Evolutionary conservation across 2,797 vertebrate genomes (phyloP).

Genomic region (Sardinella longiceps): DNA sequence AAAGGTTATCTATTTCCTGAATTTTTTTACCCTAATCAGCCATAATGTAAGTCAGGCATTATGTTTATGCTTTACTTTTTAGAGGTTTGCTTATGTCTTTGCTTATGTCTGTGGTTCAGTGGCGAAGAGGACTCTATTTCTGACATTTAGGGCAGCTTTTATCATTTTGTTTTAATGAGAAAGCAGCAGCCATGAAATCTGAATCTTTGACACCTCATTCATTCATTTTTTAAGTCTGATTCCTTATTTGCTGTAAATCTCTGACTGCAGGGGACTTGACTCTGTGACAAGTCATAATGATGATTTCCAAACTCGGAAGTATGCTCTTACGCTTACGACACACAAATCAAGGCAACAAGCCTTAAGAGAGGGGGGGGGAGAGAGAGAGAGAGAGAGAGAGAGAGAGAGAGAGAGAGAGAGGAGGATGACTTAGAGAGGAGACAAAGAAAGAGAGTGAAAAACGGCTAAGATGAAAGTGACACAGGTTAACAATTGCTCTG

Average conservation of each 20-base stretch:
- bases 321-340: too few relatives aligned
- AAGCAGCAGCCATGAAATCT: not conserved
- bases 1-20: too few relatives aligned
- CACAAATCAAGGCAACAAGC: not conserved
- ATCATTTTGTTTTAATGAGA: not conserved
- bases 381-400: too few relatives aligned
- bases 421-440: constrained; percentile 11
- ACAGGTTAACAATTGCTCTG: constrained; percentile 43
- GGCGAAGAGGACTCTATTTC: not conserved
- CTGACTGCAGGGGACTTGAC: not conserved
- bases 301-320: not conserved
- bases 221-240: not conserved
- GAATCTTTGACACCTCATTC: not conserved
- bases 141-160: not conserved
- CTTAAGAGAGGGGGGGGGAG: too few relatives aligned
- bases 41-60: too few relatives aligned
- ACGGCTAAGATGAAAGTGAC: constrained; percentile 46
- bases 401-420: too few relatives aligned
- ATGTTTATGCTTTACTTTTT: not conserved
- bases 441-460: constrained; percentile 26
- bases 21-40: too few relatives aligned
- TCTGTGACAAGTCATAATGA: too few relatives aligned
- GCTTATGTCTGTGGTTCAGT: not conserved
- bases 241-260: not conserved
- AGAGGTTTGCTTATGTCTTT: too few relatives aligned